phyloP scores from a whole-genome alignment of 2,888 invertebrate species.

The Nomada ruficornis region DNA sequence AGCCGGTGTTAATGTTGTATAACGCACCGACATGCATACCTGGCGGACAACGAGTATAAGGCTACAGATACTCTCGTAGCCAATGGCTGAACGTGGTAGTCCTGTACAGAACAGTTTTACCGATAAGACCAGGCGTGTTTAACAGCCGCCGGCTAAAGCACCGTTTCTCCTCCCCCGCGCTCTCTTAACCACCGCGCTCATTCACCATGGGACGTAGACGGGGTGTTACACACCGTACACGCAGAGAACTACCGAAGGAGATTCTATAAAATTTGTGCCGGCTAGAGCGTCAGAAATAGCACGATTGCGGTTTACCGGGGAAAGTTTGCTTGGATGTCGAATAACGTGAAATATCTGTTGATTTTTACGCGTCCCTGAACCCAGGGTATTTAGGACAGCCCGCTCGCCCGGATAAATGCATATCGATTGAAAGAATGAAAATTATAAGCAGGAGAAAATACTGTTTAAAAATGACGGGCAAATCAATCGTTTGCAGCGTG shows the following conservation, averaged over 20 bases:
- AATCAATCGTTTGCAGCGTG: neutral
- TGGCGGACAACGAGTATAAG: constrained; percentile 72
- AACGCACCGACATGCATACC: constrained; percentile 71
- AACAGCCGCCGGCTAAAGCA: constrained; percentile 82
- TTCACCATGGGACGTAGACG: constrained; percentile 69
- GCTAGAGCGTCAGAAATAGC: constrained; percentile 17
- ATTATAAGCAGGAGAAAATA: neutral
- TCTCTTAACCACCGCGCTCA: constrained; percentile 62
- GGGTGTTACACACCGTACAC: constrained; percentile 65
- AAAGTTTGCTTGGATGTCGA: neutral
- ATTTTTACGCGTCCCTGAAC: neutral
- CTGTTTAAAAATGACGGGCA: neutral
- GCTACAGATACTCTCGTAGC: constrained; percentile 75
- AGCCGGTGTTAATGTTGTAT: constrained; percentile 73
- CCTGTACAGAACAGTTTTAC: constrained; percentile 82
- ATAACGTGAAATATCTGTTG: neutral
- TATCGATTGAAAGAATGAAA: too few species aligned
- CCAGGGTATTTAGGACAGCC: neutral
- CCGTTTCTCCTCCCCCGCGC: constrained; percentile 62
- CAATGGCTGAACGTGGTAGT: constrained; percentile 77
- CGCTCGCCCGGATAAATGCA: neutral
- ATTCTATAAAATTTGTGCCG: constrained; percentile 59
- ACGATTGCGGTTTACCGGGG: neutral
- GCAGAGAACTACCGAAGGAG: constrained; percentile 55
- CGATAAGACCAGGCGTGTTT: constrained; percentile 82